Evolutionary conservation across 2,888 invertebrate species (phyloP), one percentile per base, ranked within the genome.

Genomic region (Troides helena): DNA sequence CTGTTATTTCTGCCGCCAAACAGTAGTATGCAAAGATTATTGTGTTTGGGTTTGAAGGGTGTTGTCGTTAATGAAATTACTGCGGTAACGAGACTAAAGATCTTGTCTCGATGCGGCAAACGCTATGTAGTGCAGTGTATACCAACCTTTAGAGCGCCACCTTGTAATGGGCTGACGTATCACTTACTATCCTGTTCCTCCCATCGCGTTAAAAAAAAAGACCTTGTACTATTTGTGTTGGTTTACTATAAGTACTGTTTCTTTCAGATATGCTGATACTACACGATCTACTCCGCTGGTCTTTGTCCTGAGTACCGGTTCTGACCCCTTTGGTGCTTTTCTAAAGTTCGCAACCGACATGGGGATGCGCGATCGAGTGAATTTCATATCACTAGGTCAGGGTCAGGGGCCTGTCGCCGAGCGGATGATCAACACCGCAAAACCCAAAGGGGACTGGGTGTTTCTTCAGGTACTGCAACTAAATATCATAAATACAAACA

Each of bases 361-460:
- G 94, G 95, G 95, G 6, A 95, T 94, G 81, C 89, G 92, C 59
- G 95, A 95, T 6, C 94, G 94, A 73, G 94, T 95, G 75, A 95
- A 94, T 80, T 96, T 97, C 0, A 98, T 99, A 78, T 98, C 98
- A 0, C 89, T 99, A 14, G 98, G 98, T 0, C 94, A 94, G 78
- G 98, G 98, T 0, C 98, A 98, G 91, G 98, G 98, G 0, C 96
- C 96, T 0, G 94, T 97, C 7, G 98, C 98, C 1, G 96, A 98
- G 80, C 95, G 94, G 77, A 92, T 98, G 90, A 96, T 98, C 58
- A 94, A 93, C 30, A 88, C 90, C 67, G 98, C 96, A 1, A 93
- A 94, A 75, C 90, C 92, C 1, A 93, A 94, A 67, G 98, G 98
- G 0, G 95, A 96, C 74, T 99, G 99, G 99, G 95, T 99, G 10